A percentile compares a stretch with the other conserved stretches of the same genome.
These are phyloP conservation scores for Aelia acuminata DNA, from an alignment of 2,888 invertebrate genomes.

Conservation along the genomic window DNA sequence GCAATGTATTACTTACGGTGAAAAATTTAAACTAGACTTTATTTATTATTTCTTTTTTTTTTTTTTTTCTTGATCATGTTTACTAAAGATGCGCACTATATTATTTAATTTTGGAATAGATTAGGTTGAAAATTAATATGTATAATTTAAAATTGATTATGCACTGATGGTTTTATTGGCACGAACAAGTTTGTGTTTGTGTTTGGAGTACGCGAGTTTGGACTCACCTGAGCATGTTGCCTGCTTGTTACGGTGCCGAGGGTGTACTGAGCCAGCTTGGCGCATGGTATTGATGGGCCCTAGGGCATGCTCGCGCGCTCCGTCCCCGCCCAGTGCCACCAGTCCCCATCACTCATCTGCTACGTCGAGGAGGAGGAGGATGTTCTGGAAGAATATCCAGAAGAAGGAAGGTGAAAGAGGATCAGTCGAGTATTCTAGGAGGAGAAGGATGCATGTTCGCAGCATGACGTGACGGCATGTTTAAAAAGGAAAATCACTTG, in stretches of 20 bases:
- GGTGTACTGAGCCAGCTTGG: conserved; percentile 39
- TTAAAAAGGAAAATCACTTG: too few species aligned
- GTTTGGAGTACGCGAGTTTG: background rate
- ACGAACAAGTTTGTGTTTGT: too few species aligned
- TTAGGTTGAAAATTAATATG: too few species aligned
- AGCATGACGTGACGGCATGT: too few species aligned
- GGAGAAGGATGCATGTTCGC: too few species aligned
- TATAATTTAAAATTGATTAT: too few species aligned
- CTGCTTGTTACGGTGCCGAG: background rate
- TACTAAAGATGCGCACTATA: background rate
- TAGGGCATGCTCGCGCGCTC: conserved; percentile 15
- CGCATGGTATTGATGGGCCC: conserved; percentile 50
- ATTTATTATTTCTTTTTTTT: background rate
- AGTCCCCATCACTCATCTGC: background rate
- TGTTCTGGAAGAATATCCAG: too few species aligned
- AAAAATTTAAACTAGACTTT: background rate
- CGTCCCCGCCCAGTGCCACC: background rate
- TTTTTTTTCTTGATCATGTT: background rate
- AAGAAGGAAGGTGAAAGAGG: too few species aligned
- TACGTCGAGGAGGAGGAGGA: background rate
- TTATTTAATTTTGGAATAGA: too few species aligned
- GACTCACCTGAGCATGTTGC: conserved; percentile 55
- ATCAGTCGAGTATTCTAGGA: too few species aligned
- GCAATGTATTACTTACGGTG: background rate
- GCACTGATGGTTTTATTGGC: too few species aligned